Percentiles rank a stretch among this genome's conserved stretches.
Evolutionary conservation across 92 coral and sea anemone species (phyloP).

Genomic region (Zoanthus solanderi): DNA sequence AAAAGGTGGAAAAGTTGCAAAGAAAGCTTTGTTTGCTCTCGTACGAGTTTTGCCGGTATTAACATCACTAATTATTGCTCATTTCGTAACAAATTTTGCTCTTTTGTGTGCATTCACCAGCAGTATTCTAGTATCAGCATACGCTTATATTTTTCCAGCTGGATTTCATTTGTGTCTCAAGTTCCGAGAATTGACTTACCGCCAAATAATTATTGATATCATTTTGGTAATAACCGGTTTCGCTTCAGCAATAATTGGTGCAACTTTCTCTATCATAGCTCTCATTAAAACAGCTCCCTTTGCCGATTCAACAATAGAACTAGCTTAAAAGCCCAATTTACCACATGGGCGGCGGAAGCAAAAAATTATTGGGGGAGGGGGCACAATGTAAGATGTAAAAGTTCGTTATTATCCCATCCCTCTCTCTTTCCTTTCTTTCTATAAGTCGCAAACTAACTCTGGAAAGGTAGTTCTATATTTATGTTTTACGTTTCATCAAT

Average conservation of each 20-base stretch:
- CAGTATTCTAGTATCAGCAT: constrained; percentile 14
- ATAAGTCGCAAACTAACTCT: too few relatives aligned
- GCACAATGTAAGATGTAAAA: too few relatives aligned
- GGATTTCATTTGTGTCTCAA: constrained; percentile 30
- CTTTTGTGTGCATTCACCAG: constrained; percentile 25
- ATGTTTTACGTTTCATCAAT: too few relatives aligned
- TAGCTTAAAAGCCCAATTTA: too few relatives aligned
- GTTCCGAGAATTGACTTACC: constrained; percentile 23
- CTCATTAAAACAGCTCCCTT: neutral
- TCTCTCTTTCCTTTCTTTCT: too few relatives aligned
- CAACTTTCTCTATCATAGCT: constrained; percentile 17
- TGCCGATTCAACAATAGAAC: too few relatives aligned
- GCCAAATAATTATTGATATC: constrained; percentile 25
- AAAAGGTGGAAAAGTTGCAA: neutral
- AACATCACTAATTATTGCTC: constrained; percentile 3
- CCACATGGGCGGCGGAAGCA: too few relatives aligned
- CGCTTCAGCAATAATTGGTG: neutral
- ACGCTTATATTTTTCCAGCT: constrained; percentile 30
- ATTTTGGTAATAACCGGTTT: neutral
- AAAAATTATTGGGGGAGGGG: too few relatives aligned
- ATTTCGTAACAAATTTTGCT: constrained; percentile 21
- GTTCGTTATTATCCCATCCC: too few relatives aligned
- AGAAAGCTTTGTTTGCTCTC: neutral
- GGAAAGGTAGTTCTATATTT: too few relatives aligned
- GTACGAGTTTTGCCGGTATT: constrained; percentile 20